A percentile compares a stretch with the other conserved stretches of the same genome.
phyloP scores from a whole-genome alignment of 2,113 vertebrate genomes.

The Pangasianodon gigas region DNA sequence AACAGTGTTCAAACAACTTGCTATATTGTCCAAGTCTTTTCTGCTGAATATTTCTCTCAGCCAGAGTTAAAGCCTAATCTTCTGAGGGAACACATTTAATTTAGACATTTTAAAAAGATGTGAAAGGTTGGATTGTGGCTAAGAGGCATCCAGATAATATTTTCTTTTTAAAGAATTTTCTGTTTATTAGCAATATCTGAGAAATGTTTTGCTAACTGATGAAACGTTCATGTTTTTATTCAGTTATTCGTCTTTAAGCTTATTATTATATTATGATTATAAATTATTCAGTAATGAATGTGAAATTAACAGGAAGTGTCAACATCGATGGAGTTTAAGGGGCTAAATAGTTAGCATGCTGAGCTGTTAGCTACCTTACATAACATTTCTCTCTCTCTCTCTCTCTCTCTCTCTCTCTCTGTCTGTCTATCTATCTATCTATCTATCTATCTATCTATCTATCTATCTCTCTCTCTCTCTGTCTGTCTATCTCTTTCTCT shows the following conservation, averaged over 20 bases:
- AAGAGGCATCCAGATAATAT: too few species aligned
- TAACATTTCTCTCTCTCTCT: background rate
- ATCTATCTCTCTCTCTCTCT: constrained; percentile 7
- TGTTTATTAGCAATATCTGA: background rate
- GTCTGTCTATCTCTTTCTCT: background rate
- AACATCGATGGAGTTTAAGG: background rate
- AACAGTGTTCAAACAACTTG: background rate
- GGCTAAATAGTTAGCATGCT: background rate
- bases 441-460: background rate
- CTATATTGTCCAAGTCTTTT: background rate
- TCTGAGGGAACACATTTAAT: background rate
- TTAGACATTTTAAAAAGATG: background rate
- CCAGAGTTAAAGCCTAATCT: background rate
- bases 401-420: background rate
- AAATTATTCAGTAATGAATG: background rate
- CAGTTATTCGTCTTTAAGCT: background rate
- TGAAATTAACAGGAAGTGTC: background rate
- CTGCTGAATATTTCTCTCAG: background rate
- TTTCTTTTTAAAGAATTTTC: background rate
- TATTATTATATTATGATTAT: background rate
- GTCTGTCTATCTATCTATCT: background rate
- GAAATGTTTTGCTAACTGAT: background rate
- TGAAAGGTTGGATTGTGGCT: background rate
- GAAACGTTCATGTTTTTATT: background rate
- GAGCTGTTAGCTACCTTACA: background rate